These are phyloP conservation scores for Vulpes lagopus DNA, from an alignment of 2,113 vertebrate genomes.

Conservation along the genomic window DNA sequence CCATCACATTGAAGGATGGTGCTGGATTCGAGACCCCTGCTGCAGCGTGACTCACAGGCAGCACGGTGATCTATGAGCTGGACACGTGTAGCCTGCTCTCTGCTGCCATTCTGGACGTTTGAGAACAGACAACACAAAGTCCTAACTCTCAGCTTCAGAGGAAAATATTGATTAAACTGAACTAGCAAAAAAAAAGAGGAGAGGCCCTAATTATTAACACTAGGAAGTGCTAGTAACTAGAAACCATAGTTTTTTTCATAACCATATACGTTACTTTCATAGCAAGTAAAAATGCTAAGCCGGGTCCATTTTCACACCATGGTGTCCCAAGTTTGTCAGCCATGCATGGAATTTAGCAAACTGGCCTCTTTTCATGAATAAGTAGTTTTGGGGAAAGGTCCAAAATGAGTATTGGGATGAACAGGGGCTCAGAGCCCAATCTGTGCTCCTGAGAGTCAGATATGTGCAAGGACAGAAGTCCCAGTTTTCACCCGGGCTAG, in stretches of 20 bases:
- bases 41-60: not conserved
- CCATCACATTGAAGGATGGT: rapidly evolving
- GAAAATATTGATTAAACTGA: constrained; percentile 44
- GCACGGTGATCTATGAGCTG: not conserved
- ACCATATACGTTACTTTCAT: not conserved
- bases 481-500: not conserved
- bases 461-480: not conserved
- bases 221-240: constrained; percentile 46
- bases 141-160: not conserved
- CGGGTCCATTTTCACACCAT: constrained; percentile 27
- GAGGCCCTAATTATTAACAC: constrained; percentile 45
- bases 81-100: no score
- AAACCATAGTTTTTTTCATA: not conserved
- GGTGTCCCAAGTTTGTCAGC: not conserved
- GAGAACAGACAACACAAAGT: not conserved
- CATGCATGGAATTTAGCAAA: not conserved
- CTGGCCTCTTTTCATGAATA: not conserved
- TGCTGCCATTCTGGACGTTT: not conserved
- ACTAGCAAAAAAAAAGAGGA: not conserved
- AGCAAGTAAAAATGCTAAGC: not conserved
- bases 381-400: not conserved
- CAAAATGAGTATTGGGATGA: not conserved
- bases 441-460: not conserved
- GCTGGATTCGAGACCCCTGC: not conserved
- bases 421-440: not conserved